These are phyloP conservation scores for Mythimna lalbum DNA, from an alignment of 2,888 invertebrate species.

Conservation along the genomic window DNA sequence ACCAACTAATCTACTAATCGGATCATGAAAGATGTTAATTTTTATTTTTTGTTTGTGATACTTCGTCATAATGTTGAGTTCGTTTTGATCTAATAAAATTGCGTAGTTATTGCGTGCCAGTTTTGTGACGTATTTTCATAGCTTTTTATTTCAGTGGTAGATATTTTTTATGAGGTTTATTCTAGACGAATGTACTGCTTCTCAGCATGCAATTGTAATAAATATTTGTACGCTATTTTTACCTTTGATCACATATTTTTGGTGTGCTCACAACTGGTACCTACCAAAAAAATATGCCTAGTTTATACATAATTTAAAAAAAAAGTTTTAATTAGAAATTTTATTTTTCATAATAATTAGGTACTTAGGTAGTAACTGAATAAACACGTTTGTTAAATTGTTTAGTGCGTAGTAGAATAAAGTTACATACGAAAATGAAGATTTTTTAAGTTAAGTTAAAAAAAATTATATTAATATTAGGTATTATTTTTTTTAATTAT, in stretches of 20 bases:
- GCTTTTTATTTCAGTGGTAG: too few species aligned
- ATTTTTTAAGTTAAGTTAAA: background rate
- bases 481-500: too few species aligned
- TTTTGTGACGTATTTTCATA: too few species aligned
- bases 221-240: background rate
- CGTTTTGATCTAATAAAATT: background rate
- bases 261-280: background rate
- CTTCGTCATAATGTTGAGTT: background rate
- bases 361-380: background rate
- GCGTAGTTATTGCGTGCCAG: background rate
- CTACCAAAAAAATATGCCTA: background rate
- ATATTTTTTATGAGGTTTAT: too few species aligned
- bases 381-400: background rate
- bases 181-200: background rate
- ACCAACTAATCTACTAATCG: background rate
- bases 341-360: background rate
- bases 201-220: background rate
- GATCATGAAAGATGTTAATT: background rate
- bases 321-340: background rate
- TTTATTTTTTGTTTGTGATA: background rate
- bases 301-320: too few species aligned
- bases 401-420: background rate
- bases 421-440: too few species aligned
- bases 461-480: too few species aligned
- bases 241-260: background rate